A percentile compares a stretch with the other conserved stretches of the same genome.
Evolutionary conservation across 2,113 vertebrate genomes (phyloP).

Genomic region (Cryptomyrus ogoouensis): DNA sequence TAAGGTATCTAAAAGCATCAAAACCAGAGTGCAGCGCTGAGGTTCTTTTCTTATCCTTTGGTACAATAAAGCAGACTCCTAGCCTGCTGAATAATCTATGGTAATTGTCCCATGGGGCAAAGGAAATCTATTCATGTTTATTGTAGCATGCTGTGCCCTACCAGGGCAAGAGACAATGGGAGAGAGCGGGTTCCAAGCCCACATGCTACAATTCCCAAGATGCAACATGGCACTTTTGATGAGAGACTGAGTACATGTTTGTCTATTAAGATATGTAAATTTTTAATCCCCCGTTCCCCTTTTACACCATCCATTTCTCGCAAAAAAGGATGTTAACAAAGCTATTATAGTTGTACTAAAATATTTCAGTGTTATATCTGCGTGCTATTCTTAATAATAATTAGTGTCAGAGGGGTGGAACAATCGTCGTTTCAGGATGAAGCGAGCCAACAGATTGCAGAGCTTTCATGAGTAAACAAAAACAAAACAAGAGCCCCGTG

Average conservation of each 20-base stretch:
- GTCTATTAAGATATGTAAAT: constrained; percentile 54
- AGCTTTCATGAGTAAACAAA: constrained; percentile 29
- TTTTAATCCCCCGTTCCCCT: constrained; percentile 45
- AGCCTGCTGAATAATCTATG: constrained; percentile 29
- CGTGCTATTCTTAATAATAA: constrained; percentile 26
- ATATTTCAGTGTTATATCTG: constrained; percentile 25
- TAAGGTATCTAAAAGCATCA: constrained; percentile 23
- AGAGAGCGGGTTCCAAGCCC: constrained; percentile 37
- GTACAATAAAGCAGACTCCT: constrained; percentile 26
- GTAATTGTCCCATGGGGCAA: constrained; percentile 32
- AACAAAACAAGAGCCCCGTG: constrained; percentile 16
- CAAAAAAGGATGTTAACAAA: constrained; percentile 35
- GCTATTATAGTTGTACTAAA: constrained; percentile 30
- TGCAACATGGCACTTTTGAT: constrained; percentile 41
- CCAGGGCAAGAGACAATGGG: constrained; percentile 34
- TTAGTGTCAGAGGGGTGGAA: constrained; percentile 26
- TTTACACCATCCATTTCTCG: constrained; percentile 36
- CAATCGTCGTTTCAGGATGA: constrained; percentile 18
- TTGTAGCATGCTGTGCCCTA: constrained; percentile 32
- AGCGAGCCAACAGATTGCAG: constrained; percentile 19
- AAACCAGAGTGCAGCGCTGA: constrained; percentile 22
- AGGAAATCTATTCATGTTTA: constrained; percentile 35
- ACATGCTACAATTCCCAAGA: constrained; percentile 40
- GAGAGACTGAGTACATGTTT: constrained; percentile 42
- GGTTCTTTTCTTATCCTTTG: constrained; percentile 20